Evolutionary conservation across 2,797 vertebrate species (phyloP).

Genomic region (Sciaenops ocellatus): DNA sequence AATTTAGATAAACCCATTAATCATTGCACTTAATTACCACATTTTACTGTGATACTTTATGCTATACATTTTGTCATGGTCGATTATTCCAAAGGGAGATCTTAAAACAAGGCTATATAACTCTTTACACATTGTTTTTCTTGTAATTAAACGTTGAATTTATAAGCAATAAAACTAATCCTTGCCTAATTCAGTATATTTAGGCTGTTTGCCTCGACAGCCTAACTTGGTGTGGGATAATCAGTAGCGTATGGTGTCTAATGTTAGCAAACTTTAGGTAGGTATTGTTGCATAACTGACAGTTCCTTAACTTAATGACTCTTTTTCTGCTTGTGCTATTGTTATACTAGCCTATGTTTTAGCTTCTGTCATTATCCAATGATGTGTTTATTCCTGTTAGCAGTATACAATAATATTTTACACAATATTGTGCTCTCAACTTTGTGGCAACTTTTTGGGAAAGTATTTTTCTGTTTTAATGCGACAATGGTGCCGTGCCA

Average conservation of each 20-base stretch:
- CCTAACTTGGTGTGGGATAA: neutral
- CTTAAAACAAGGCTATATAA: neutral
- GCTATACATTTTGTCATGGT: neutral
- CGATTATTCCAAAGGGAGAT: neutral
- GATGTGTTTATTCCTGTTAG: neutral
- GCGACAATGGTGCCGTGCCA: neutral
- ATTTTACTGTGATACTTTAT: neutral
- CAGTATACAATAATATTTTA: neutral
- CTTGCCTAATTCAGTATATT: neutral
- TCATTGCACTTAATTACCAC: neutral
- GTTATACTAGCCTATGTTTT: neutral
- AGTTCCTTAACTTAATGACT: neutral
- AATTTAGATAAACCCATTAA: neutral
- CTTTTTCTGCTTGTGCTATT: neutral
- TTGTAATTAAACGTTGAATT: neutral
- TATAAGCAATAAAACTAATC: neutral
- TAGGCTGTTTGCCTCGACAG: neutral
- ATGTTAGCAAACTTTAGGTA: neutral
- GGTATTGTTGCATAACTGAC: neutral
- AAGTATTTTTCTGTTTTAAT: neutral
- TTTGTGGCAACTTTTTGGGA: neutral
- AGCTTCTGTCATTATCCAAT: neutral
- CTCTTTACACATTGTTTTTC: neutral
- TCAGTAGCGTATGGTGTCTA: neutral
- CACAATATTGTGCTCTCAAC: neutral